Conservation (phyloP, 2,888 invertebrate genomes). For the Podabrus alpinus region DNA sequence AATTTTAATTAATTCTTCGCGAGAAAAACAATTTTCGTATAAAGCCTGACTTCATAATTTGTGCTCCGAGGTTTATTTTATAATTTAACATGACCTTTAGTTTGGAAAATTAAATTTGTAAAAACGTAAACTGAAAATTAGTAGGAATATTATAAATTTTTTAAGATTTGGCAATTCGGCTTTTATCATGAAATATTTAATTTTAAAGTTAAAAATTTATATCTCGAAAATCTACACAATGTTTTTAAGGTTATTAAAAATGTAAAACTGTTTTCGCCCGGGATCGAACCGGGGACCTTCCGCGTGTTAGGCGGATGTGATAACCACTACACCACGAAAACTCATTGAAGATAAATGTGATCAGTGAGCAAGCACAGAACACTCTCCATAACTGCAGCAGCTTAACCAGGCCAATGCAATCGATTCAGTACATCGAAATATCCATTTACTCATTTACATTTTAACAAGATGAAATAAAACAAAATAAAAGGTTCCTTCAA, state of each 20-base stretch:
- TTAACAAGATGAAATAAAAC: too few relatives aligned
- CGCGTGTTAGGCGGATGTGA: conserved; percentile 91
- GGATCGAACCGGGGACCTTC: conserved; percentile 90
- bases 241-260: too few relatives aligned
- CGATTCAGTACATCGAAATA: too few relatives aligned
- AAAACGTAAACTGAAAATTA: background rate
- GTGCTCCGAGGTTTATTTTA: background rate
- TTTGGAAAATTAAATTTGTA: background rate
- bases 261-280: conserved; percentile 73
- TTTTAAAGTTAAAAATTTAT: background rate
- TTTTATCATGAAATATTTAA: background rate
- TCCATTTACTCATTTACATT: too few relatives aligned
- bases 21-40: background rate
- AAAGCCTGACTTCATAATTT: background rate
- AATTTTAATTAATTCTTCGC: background rate
- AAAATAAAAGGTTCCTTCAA: too few relatives aligned
- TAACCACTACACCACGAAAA: conserved; percentile 90
- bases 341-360: conserved; percentile 40
- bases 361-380: background rate
- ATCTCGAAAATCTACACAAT: too few relatives aligned
- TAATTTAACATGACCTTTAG: background rate
- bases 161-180: background rate
- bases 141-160: background rate
- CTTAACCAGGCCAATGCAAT: background rate
- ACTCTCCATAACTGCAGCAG: too few relatives aligned